phyloP scores from a whole-genome alignment of 1,140 invertebrate species.

The Drosophila bocki region DNA sequence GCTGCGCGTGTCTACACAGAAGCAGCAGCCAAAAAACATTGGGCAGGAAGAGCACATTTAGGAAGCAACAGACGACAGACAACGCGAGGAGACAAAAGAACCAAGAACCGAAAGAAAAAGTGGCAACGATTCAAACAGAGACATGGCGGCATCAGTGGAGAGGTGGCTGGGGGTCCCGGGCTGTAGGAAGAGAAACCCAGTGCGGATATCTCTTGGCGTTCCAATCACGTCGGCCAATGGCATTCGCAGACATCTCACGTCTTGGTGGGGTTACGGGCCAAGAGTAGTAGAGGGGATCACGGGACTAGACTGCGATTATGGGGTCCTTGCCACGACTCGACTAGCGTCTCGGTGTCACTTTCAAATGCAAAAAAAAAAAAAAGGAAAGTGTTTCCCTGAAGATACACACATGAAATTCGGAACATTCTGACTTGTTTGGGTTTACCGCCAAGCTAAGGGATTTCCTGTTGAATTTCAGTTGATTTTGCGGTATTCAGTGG shows the following conservation, averaged over 20 bases:
- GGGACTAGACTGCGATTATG: slow-evolving; percentile 36
- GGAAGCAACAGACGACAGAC: slow-evolving; percentile 30
- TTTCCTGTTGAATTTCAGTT: neutral
- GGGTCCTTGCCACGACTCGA: slow-evolving; percentile 43
- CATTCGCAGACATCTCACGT: slow-evolving; percentile 68
- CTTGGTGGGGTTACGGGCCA: slow-evolving; percentile 12
- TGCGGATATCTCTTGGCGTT: slow-evolving; percentile 69
- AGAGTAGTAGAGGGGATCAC: neutral
- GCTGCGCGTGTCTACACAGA: slow-evolving; percentile 53
- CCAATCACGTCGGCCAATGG: slow-evolving; percentile 61
- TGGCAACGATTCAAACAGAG: slow-evolving; percentile 30
- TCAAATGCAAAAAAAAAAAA: slow-evolving; percentile 54
- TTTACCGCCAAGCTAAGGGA: neutral
- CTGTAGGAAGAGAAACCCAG: slow-evolving; percentile 17
- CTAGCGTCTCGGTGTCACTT: slow-evolving; percentile 22
- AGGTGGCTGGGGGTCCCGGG: neutral
- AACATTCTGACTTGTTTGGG: neutral
- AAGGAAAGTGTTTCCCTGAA: slow-evolving; percentile 53
- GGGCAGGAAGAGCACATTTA: slow-evolving; percentile 47
- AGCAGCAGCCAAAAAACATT: slow-evolving; percentile 56
- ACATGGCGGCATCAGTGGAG: slow-evolving; percentile 7
- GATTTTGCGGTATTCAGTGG: neutral
- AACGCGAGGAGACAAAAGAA: slow-evolving; percentile 56
- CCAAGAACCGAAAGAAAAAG: slow-evolving; percentile 53
- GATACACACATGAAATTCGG: slow-evolving; percentile 1